Conservation (phyloP, 2,113 vertebrate species). For the Epinephelus lanceolatus region DNA sequence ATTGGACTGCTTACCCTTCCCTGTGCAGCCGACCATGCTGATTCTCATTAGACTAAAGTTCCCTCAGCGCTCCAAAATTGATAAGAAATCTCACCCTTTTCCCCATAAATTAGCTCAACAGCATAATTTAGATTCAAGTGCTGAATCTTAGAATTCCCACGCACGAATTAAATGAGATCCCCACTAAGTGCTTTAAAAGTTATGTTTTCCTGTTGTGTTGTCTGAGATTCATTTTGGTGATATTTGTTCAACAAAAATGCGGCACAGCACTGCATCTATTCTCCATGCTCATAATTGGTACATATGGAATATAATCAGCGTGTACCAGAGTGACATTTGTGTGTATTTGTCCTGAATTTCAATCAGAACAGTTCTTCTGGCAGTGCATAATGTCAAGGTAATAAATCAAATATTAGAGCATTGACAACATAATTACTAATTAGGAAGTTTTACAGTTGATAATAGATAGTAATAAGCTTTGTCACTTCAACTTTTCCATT, state of each 20-base stretch:
- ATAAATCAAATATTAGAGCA: neutral
- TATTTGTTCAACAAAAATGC: slow-evolving; percentile 23
- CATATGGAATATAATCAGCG: slow-evolving; percentile 1
- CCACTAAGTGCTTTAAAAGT: neutral
- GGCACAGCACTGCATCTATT: neutral
- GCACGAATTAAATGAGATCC: slow-evolving; percentile 34
- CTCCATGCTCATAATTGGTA: neutral
- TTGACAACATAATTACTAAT: neutral
- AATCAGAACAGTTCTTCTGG: neutral
- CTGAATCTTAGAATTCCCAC: slow-evolving; percentile 29
- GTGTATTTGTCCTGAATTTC: slow-evolving; percentile 26
- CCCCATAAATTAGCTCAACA: slow-evolving; percentile 40
- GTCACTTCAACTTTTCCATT: slow-evolving; percentile 1
- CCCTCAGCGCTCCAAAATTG: slow-evolving; percentile 11
- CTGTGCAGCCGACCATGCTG: slow-evolving; percentile 31
- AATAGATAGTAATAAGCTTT: neutral
- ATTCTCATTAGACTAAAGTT: slow-evolving; percentile 51
- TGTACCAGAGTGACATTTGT: slow-evolving; percentile 6
- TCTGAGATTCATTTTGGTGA: slow-evolving; percentile 15
- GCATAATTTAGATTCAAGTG: slow-evolving; percentile 42
- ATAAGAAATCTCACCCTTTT: slow-evolving; percentile 29
- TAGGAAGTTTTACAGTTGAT: neutral
- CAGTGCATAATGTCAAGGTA: neutral
- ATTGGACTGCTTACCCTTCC: neutral
- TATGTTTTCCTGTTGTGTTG: slow-evolving; percentile 12